Evolutionary conservation across 2,888 invertebrate species (phyloP).

Genomic region (Melitaea athalia): DNA sequence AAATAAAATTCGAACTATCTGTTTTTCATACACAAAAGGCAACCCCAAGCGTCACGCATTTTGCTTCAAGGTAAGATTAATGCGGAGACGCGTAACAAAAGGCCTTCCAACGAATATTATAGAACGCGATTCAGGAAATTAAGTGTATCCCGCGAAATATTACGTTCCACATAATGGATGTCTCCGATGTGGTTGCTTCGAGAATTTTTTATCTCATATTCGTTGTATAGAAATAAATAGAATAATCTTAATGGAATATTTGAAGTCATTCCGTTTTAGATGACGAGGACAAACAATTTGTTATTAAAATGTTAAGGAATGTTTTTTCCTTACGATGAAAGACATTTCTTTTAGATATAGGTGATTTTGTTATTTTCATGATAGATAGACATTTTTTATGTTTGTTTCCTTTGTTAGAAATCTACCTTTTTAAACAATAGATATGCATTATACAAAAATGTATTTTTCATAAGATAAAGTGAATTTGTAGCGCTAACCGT

Average conservation of each 20-base stretch:
- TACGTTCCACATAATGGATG: slow-evolving; percentile 15
- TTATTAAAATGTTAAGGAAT: not conserved
- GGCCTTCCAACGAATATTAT: slow-evolving; percentile 14
- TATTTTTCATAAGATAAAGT: no score
- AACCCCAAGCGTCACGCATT: slow-evolving; percentile 28
- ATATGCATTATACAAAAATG: no score
- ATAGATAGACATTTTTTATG: no score
- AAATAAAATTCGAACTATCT: not conserved
- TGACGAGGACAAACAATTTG: not conserved
- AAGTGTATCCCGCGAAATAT: slow-evolving; percentile 20
- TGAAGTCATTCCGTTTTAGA: not conserved
- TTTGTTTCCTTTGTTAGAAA: no score
- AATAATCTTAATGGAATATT: slow-evolving; percentile 4
- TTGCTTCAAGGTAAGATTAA: slow-evolving; percentile 28
- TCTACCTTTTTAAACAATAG: no score
- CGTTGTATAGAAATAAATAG: slow-evolving; percentile 7
- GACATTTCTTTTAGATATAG: not conserved
- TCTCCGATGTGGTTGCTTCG: slow-evolving; percentile 3
- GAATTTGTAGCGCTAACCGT: no score
- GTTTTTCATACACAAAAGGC: slow-evolving; percentile 5
- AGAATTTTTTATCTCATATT: slow-evolving; percentile 11
- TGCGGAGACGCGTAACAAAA: slow-evolving; percentile 22
- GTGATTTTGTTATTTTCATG: not conserved
- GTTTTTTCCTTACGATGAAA: not conserved
- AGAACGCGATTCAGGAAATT: slow-evolving; percentile 24